Base-by-base conservation (phyloP, 1,140 invertebrate genomes). In the Euura saliciscinereae region DNA sequence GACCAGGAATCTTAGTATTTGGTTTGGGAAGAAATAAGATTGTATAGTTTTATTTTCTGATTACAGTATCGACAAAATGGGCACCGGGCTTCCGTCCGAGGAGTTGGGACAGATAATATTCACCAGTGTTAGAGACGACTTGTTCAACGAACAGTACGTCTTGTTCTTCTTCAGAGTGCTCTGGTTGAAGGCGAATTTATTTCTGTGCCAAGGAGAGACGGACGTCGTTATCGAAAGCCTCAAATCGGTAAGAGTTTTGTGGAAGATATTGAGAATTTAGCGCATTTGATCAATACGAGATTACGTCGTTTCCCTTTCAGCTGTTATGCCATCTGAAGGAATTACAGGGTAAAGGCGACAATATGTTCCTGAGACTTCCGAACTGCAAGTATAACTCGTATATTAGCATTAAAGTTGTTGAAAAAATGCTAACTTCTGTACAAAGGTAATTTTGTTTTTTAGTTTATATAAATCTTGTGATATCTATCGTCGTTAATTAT, bases 171-270 rank as follows among this genome's bases (percentile, higher is more conserved):
- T 86, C 10, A 79, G 90, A 68, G 83, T 90, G 28, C 76, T 89
- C n/a, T 91, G 90, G 90, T 74, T 91, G 6, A 86, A 89, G 76
- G 83, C 87, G 7, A 87, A 89, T 74, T 79, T 89, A 59, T 90
- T 88, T 72, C 76, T 89, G n/a, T 88, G 86, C 70, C 86, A 87
- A 73, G 85, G 85, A 42, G 85, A 89, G 45, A 84, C 86, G 42
- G 85, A 89, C 28, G 78, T 89, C 3, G 87, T 88, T 0, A 85
- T 89, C 28, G 83, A 83, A 68, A 85, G 86, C 2, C 79, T 90
- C 13, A 83, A 90, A 78, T 75, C 86, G 65, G 85, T 88, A 75
- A 80, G 75, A 70, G 72, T 70, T 10, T 65, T 45, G 45, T 44
- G 45, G 8, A 66, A 68, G 13, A 71, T 45, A 59, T 65, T 69